phyloP scores from a whole-genome alignment of 2,797 vertebrate species.

The Fratercula arctica region DNA sequence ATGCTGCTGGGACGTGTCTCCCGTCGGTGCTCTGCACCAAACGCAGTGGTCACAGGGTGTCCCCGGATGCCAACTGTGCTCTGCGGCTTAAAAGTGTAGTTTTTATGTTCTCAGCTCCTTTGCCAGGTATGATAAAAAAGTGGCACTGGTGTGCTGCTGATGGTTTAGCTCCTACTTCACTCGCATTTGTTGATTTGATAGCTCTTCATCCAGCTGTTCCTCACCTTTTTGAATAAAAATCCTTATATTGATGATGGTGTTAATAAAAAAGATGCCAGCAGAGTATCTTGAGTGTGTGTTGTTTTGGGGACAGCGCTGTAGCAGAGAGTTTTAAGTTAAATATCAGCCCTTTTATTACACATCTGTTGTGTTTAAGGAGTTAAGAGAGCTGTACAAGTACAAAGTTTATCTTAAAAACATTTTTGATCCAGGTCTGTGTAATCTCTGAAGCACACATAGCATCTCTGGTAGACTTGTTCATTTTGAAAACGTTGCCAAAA shows the following conservation, averaged over 20 bases:
- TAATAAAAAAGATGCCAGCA: not conserved
- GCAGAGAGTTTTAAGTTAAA: not conserved
- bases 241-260: not conserved
- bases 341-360: not conserved
- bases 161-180: not conserved
- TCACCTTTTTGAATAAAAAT: not conserved
- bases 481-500: not conserved
- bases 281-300: fast-evolving
- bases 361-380: not conserved
- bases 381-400: not conserved
- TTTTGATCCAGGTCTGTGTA: not conserved
- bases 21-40: not conserved
- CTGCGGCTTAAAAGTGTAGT: conserved; percentile 8
- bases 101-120: conserved; percentile 33
- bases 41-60: not conserved
- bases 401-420: not conserved
- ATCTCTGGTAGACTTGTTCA: not conserved
- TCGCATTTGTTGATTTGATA: fast-evolving
- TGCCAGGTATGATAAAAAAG: not conserved
- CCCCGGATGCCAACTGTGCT: not conserved
- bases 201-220: not conserved
- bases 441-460: fast-evolving
- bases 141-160: not conserved
- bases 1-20: not conserved
- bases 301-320: fast-evolving